Evolutionary conservation across 1,140 invertebrate species (phyloP), one percentile per base, ranked within the genome.

Genomic region (Pseudomyrmex dendroicus): DNA sequence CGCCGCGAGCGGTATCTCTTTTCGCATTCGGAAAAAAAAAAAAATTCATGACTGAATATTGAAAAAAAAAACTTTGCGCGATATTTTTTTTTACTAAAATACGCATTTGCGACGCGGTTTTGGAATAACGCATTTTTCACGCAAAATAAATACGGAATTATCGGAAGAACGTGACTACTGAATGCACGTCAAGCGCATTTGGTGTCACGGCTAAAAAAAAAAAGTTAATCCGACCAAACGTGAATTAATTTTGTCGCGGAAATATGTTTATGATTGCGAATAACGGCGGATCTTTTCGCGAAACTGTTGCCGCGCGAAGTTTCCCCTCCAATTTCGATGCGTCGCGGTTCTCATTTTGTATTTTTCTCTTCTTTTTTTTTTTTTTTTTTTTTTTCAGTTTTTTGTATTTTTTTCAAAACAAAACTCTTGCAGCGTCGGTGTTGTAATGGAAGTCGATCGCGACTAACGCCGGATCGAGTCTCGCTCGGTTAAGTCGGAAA

Each of bases 401-500:
- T 35, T 35, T 35, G 35, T 35, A 35, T 35, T 35, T 35, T 35
- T 35, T 35, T 35, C 35, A 35, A 35, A 35, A 35, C 35, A 35
- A 35, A 35, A 35, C 35, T 35, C 7, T 35, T 35, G 35, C 35
- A 35, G 5, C 35, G 5, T 35, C 35, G 5, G 35, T 35, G 35
- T 35, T 35, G 35, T 35, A 56, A 67, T 13, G n/a, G 64, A 77
- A 56, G 63, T 46, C 35, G 62, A 57, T 70, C 54, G 10, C 15
- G 1, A 15, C 8, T 44, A 35, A 78, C 9, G 35, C 35, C 5
- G 22, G 15, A 70, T 61, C 56, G 54, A 50, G 20, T 50, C 54
- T 35, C 44, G 64, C 44, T 78, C 66, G 46, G 54, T 72, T 80
- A 80, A 80, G 54, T 46, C 12, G 22, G 50, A 70, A 80, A 80